A percentile compares a stretch with the other conserved stretches of the same genome.
These are phyloP conservation scores for Paedocypris micromegethes DNA, from an alignment of 2,797 vertebrate genomes.

Conservation along the genomic window DNA sequence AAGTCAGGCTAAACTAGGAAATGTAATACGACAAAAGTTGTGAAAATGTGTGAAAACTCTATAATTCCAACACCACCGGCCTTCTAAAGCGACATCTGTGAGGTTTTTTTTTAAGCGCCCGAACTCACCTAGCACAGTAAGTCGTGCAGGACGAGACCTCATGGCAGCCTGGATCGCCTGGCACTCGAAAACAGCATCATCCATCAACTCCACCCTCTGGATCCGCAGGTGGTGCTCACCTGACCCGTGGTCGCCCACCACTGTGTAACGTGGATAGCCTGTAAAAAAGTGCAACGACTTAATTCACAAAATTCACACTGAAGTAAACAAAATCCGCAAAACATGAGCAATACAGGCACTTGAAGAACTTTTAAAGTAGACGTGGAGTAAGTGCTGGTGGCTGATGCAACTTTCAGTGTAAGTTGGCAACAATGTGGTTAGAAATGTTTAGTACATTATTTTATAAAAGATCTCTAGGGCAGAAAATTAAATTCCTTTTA, in stretches of 20 bases:
- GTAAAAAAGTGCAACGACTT: conserved; percentile 29
- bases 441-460: conserved; percentile 20
- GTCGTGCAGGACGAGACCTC: conserved; percentile 88
- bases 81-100: too few species aligned
- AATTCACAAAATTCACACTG: background rate
- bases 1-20: too few species aligned
- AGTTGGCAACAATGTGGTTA: conserved; percentile 24
- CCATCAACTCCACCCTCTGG: conserved; percentile 86
- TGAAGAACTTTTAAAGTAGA: conserved; percentile 20
- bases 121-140: conserved; percentile 90
- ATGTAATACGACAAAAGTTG: too few species aligned
- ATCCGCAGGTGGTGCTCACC: conserved; percentile 94
- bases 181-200: conserved; percentile 93
- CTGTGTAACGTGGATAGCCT: conserved; percentile 96
- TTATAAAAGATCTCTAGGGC: conserved; percentile 7
- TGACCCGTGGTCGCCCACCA: conserved; percentile 87
- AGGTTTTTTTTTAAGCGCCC: too few species aligned
- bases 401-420: conserved; percentile 32
- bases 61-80: too few species aligned
- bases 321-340: background rate
- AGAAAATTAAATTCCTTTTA: conserved; percentile 3
- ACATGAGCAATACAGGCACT: conserved; percentile 17
- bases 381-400: background rate
- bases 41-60: background rate
- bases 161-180: conserved; percentile 95